Percentiles rank a stretch among this genome's conserved stretches.
Conservation (phyloP, 2,888 invertebrate genomes). For the Mycogona germanica region DNA sequence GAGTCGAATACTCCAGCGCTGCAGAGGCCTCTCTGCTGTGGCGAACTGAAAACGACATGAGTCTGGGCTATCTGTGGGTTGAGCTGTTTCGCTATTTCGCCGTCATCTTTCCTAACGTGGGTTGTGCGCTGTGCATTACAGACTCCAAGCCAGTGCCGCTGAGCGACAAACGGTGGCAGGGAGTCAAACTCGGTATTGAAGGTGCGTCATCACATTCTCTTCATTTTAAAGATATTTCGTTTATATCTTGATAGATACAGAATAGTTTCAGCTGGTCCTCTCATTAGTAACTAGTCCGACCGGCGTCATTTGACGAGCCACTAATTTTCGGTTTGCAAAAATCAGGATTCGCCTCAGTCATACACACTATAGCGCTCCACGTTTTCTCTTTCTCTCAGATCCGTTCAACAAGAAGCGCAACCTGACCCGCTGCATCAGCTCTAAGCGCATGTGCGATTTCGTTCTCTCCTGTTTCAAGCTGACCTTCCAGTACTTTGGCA, state of each 20-base stretch:
- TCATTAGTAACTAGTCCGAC: too few relatives aligned
- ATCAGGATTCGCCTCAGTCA: too few relatives aligned
- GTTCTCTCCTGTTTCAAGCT: slow-evolving; percentile 37
- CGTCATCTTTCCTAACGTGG: slow-evolving; percentile 27
- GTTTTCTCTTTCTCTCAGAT: slow-evolving; percentile 32
- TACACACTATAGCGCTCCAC: too few relatives aligned
- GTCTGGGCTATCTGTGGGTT: slow-evolving; percentile 33
- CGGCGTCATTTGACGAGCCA: too few relatives aligned
- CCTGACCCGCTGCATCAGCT: slow-evolving; percentile 36
- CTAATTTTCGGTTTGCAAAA: too few relatives aligned
- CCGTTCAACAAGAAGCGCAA: slow-evolving; percentile 38
- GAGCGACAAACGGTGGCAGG: slow-evolving; percentile 31
- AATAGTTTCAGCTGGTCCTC: too few relatives aligned
- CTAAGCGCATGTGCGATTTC: slow-evolving; percentile 37
- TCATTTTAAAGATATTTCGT: too few relatives aligned
- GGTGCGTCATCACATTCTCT: slow-evolving; percentile 25
- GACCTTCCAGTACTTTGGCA: slow-evolving; percentile 39
- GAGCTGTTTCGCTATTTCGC: slow-evolving; percentile 33
- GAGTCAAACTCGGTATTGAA: slow-evolving; percentile 33
- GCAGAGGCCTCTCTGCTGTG: slow-evolving; percentile 5
- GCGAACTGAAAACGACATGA: slow-evolving; percentile 25
- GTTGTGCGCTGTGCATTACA: slow-evolving; percentile 27
- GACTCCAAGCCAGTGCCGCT: slow-evolving; percentile 23
- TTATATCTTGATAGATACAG: too few relatives aligned
- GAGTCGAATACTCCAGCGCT: slow-evolving; percentile 23